Conservation (phyloP, 2,113 vertebrate species). For the Corythornis vintsioides region DNA sequence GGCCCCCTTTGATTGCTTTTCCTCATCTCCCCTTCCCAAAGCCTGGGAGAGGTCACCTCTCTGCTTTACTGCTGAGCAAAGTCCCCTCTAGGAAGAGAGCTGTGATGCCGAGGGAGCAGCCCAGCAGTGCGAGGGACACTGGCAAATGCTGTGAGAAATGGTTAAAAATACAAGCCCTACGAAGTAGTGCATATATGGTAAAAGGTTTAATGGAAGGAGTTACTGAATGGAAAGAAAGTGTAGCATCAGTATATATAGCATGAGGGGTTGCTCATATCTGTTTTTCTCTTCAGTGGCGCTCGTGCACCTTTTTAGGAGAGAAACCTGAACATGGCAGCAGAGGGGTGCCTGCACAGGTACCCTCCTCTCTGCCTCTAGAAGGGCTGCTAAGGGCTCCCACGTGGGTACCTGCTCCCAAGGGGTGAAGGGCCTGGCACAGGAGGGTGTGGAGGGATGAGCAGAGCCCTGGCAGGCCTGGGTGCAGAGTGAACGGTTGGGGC, state of each 20-base stretch:
- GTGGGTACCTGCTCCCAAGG: background rate
- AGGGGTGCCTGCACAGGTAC: background rate
- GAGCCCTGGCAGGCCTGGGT: background rate
- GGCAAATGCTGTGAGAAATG: slow-evolving; percentile 16
- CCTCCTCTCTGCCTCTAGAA: background rate
- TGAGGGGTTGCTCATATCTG: background rate
- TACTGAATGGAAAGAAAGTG: slow-evolving; percentile 57
- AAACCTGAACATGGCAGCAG: background rate
- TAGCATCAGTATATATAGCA: background rate
- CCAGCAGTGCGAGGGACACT: fast-evolving
- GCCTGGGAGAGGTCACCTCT: background rate
- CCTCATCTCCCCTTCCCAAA: background rate
- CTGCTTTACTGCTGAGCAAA: background rate
- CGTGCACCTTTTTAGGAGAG: background rate
- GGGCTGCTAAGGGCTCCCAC: fast-evolving
- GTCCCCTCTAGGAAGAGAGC: background rate
- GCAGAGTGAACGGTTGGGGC: fast-evolving
- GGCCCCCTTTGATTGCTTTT: slow-evolving; percentile 11
- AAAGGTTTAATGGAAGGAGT: slow-evolving; percentile 56
- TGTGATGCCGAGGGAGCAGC: background rate
- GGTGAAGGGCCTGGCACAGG: fast-evolving
- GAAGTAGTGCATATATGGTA: slow-evolving; percentile 52
- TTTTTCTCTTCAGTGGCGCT: slow-evolving; percentile 33
- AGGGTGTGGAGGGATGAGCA: fast-evolving
- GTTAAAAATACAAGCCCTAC: slow-evolving; percentile 30